phyloP scores from a whole-genome alignment of 2,113 vertebrate species.

The Hippocampus abdominalis region DNA sequence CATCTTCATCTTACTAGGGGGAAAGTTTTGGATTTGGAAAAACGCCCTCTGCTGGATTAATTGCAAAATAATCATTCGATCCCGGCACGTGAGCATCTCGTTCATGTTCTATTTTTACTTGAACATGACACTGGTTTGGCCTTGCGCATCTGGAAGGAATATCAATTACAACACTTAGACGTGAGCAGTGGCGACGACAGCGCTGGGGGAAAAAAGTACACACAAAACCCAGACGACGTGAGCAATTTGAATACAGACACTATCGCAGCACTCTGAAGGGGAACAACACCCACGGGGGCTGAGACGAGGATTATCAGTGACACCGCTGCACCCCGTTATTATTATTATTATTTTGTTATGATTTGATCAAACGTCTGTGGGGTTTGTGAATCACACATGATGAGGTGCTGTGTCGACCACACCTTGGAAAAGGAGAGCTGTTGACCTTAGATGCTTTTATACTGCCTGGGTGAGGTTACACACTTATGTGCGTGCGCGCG shows the following conservation, averaged over 20 bases:
- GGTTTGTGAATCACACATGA: constrained; percentile 43
- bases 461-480: neutral
- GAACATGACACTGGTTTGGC: neutral
- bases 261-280: constrained; percentile 1
- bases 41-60: neutral
- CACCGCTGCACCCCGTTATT: constrained; percentile 5
- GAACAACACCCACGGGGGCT: neutral
- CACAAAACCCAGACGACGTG: neutral
- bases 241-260: neutral
- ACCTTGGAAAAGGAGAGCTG: constrained; percentile 40
- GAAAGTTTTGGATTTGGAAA: neutral
- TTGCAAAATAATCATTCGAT: neutral
- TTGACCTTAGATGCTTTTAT: constrained; percentile 3
- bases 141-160: constrained; percentile 3
- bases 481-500: neutral
- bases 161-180: neutral
- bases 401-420: constrained; percentile 15
- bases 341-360: constrained; percentile 19
- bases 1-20: neutral
- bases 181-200: neutral
- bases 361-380: constrained; percentile 30
- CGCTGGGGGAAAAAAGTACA: neutral
- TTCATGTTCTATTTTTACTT: neutral
- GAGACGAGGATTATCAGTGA: constrained; percentile 8
- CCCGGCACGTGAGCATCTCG: neutral